Evolutionary conservation across 1,140 invertebrate genomes (phyloP).

Genomic region (Bombus waltoni): DNA sequence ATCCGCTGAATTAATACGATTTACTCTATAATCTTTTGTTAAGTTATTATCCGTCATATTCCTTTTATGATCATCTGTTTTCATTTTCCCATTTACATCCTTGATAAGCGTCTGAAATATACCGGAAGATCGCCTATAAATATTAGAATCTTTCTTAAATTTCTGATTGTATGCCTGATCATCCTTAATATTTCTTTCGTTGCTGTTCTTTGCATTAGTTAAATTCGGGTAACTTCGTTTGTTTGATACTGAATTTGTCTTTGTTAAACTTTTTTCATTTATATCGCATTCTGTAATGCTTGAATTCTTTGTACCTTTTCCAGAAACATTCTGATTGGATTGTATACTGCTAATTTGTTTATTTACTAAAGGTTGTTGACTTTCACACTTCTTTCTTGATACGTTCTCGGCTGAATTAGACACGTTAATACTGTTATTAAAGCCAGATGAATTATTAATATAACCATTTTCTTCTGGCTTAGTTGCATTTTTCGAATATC

Average conservation of each 20-base stretch:
- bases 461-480: constrained; percentile 17
- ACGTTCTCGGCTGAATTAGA: not conserved
- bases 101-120: not conserved
- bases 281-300: not conserved
- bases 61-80: constrained; percentile 28
- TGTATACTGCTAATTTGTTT: constrained; percentile 21
- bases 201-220: not conserved
- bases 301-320: not conserved
- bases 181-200: constrained; percentile 27
- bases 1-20: constrained; percentile 4
- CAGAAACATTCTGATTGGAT: not conserved
- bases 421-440: constrained; percentile 3
- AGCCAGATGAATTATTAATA: not conserved
- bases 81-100: constrained; percentile 13
- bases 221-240: constrained; percentile 35
- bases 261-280: constrained; percentile 2
- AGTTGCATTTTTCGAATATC: constrained; percentile 20
- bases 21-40: constrained; percentile 30
- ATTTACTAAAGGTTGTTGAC: constrained; percentile 19
- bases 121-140: constrained; percentile 31
- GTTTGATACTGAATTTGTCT: not conserved
- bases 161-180: constrained; percentile 28
- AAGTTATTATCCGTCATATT: constrained; percentile 25
- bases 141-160: constrained; percentile 29
- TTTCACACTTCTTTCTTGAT: constrained; percentile 35